phyloP scores from a whole-genome alignment of 2,888 invertebrate species.

The Agrenia bidenticulata region DNA sequence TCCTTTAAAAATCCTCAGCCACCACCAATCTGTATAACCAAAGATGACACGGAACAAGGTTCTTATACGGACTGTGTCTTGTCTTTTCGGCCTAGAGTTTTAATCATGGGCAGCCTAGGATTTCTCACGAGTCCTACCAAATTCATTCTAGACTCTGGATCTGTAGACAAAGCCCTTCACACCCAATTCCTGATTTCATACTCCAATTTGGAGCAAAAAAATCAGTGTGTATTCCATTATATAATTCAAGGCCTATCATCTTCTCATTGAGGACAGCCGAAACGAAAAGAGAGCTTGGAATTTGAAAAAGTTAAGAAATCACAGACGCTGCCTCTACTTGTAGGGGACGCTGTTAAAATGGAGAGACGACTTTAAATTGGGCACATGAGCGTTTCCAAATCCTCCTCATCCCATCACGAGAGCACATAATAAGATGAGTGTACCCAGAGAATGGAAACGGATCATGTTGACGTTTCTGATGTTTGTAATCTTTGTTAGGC shows the following conservation, averaged over 20 bases:
- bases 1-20: not conserved
- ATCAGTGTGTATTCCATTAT: not conserved
- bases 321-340: too few species aligned
- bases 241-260: not conserved
- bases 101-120: not conserved
- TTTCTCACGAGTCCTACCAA: constrained; percentile 15
- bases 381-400: not conserved
- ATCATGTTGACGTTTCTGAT: constrained; percentile 5
- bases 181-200: constrained; percentile 15
- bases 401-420: not conserved
- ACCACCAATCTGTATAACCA: too few species aligned
- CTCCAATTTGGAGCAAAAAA: constrained; percentile 4
- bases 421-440: not conserved
- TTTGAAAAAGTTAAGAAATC: too few species aligned
- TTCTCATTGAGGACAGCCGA: not conserved
- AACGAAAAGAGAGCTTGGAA: not conserved
- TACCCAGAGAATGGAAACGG: not conserved
- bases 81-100: too few species aligned
- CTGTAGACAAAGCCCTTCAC: constrained; percentile 4
- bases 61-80: too few species aligned
- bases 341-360: too few species aligned
- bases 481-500: not conserved
- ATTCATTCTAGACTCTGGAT: not conserved
- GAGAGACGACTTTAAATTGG: too few species aligned
- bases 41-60: too few species aligned